Evolutionary conservation across 2,113 vertebrate species (phyloP).

Genomic region (Salminus brasiliensis): DNA sequence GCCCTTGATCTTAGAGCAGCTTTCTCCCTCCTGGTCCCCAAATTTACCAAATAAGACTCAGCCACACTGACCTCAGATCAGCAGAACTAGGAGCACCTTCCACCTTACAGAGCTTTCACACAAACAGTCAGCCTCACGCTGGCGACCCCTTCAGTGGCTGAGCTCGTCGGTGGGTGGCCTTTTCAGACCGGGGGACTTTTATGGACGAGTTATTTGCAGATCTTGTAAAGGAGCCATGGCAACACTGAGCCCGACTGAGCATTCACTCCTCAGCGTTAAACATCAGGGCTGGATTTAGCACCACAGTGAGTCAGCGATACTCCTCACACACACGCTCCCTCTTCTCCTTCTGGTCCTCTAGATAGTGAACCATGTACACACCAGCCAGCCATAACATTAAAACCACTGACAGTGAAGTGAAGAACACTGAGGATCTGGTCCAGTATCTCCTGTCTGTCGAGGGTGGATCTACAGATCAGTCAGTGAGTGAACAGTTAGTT

Average conservation of each 20-base stretch:
- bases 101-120: background rate
- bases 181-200: constrained; percentile 30
- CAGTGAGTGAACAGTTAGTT: no score
- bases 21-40: background rate
- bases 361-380: no score
- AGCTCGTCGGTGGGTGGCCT: background rate
- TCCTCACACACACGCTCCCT: no score
- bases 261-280: background rate
- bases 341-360: no score
- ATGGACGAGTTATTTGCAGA: constrained; percentile 4
- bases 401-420: no score
- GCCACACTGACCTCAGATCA: background rate
- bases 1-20: background rate
- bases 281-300: background rate
- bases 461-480: no score
- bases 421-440: no score
- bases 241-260: background rate
- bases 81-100: background rate
- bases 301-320: background rate
- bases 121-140: background rate
- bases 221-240: constrained; percentile 8
- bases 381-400: no score
- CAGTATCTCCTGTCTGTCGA: no score
- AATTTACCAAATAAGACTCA: background rate
- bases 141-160: background rate